Percentiles rank a stretch among this genome's conserved stretches.
Conservation (phyloP, 2,113 vertebrate genomes). For the Centropus bengalensis region DNA sequence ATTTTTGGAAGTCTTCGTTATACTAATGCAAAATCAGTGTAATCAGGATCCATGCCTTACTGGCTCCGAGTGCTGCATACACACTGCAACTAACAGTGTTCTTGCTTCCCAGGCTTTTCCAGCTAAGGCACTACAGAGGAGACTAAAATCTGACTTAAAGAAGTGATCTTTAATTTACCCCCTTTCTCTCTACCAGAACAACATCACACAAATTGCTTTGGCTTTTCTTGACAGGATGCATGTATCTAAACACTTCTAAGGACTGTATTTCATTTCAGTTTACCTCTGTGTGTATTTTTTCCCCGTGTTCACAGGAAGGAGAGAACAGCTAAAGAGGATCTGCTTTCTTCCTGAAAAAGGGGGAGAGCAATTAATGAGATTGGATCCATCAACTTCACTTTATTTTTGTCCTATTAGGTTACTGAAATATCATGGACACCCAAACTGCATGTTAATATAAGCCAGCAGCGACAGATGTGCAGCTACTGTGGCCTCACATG, state of each 20-base stretch:
- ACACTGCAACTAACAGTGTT: neutral
- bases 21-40: neutral
- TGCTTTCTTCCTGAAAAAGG: neutral
- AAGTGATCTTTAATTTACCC: neutral
- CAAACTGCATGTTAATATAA: neutral
- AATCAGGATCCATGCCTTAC: neutral
- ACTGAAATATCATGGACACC: neutral
- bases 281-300: neutral
- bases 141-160: neutral
- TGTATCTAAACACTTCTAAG: neutral
- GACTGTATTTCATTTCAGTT: neutral
- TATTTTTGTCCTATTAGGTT: fast-evolving
- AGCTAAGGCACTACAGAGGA: neutral
- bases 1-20: neutral
- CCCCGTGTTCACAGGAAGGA: neutral
- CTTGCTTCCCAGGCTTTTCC: neutral
- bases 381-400: neutral
- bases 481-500: neutral
- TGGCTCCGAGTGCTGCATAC: neutral
- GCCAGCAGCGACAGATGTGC: neutral
- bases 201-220: neutral
- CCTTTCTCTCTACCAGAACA: neutral
- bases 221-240: neutral
- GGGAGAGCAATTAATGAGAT: neutral
- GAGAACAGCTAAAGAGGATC: neutral